Percentiles rank a stretch among this genome's conserved stretches.
phyloP scores from a whole-genome alignment of 2,797 vertebrate genomes.

The Rousettus madagascariensis region DNA sequence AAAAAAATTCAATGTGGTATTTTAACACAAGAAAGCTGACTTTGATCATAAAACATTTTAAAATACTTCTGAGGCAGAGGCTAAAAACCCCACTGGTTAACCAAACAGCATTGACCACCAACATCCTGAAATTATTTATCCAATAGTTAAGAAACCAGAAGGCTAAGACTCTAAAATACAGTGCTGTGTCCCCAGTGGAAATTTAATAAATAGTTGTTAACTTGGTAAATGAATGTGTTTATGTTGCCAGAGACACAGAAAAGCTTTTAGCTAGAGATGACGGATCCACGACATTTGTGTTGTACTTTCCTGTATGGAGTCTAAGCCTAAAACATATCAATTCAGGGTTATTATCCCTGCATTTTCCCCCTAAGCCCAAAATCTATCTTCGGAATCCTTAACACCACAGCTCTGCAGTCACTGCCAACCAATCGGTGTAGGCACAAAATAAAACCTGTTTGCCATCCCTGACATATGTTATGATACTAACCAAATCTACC shows the following conservation, averaged over 20 bases:
- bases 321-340: neutral
- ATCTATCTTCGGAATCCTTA: neutral
- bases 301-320: neutral
- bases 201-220: neutral
- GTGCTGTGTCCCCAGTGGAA: neutral
- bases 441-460: neutral
- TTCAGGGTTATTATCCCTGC: neutral
- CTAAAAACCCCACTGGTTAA: conserved; percentile 18
- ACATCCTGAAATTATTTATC: conserved; percentile 43
- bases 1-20: neutral
- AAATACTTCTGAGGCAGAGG: neutral
- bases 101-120: conserved; percentile 17
- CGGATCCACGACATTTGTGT: neutral
- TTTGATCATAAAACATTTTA: conserved; percentile 21
- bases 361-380: neutral
- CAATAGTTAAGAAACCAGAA: conserved; percentile 45
- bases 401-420: neutral
- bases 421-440: neutral
- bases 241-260: neutral
- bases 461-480: neutral
- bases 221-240: neutral
- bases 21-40: conserved; percentile 25
- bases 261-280: neutral
- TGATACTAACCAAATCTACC: neutral
- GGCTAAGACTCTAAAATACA: conserved; percentile 25